Evolutionary conservation across 1,140 invertebrate species (phyloP), one percentile per base, ranked within the genome.

Genomic region (Temnothorax curvispinosus): DNA sequence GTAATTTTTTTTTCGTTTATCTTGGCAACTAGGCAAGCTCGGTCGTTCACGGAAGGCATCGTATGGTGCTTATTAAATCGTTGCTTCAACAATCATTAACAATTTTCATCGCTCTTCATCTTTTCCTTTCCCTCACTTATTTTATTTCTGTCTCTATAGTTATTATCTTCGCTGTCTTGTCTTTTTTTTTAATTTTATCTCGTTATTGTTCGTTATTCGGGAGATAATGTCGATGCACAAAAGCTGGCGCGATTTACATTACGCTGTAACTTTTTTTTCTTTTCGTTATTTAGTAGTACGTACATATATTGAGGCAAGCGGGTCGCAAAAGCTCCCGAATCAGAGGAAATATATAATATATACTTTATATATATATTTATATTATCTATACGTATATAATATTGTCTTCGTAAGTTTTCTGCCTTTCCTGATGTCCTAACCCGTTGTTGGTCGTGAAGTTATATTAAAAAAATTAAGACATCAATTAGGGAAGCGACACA

Each of bases 1-100:
- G 88, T 84, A 87, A 87, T 90, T 85, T 77, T 88, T 85, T 85
- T 77, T 88, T 85, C 78, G 65, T 76, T 65, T 88, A 84, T 89
- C 74, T 91, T 85, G 93, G 94, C 93, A 95, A 93, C 93, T 94
- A 95, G 93, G 92, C 94, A 95, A 95, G 94, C 95, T 95, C 94
- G 95, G 94, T 95, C 93, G 93, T 95, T 95, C 94, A 95, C 95
- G 94, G 93, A 94, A 95, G 95, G 95, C 95, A 95, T 95, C 94
- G 95, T 95, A 93, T 92, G 94, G 94, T 94, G 93, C 93, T 94
- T 94, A 92, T 92, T 92, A 90, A 91, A 92, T 93, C 91, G 92
- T 93, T 93, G 93, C 91, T 91, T 92, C 81, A 94, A 93, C 92
- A 92, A 92, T 93, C 82, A 89, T 27, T 94, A 95, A 95, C 94